Percentiles rank a stretch among this genome's conserved stretches.
Conservation (phyloP, 2,888 invertebrate genomes). For the Drosophila macrothrix region DNA sequence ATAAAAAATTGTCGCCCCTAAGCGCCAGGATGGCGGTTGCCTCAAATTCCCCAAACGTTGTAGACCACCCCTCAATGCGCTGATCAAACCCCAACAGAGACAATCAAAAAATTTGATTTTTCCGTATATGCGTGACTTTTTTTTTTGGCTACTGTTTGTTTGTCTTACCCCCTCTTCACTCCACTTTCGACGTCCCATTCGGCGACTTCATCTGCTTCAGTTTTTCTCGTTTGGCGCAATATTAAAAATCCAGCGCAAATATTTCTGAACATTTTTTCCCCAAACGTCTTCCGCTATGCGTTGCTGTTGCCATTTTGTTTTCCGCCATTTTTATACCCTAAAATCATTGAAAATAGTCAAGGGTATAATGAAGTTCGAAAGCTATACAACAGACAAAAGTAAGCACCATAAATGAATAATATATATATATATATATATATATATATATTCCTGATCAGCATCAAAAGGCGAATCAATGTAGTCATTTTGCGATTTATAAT, state of each 20-base stretch:
- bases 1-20: conserved; percentile 55
- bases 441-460: not conserved
- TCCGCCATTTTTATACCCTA: conserved; percentile 11
- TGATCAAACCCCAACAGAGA: conserved; percentile 35
- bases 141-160: conserved; percentile 56
- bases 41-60: not conserved
- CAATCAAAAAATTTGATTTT: conserved; percentile 71
- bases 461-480: not conserved
- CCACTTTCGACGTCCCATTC: not conserved
- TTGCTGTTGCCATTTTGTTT: conserved; percentile 54
- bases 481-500: not conserved
- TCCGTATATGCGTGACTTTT: conserved; percentile 76
- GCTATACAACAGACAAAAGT: not conserved
- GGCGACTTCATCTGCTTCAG: conserved; percentile 1
- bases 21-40: conserved; percentile 50
- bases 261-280: conserved; percentile 67
- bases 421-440: not conserved
- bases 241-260: conserved; percentile 80
- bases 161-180: conserved; percentile 18
- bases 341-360: not conserved
- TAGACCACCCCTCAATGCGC: not conserved
- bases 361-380: not conserved
- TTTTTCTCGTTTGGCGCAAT: conserved; percentile 63
- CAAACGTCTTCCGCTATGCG: conserved; percentile 61
- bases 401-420: not conserved